Percentiles rank a stretch among this genome's conserved stretches.
phyloP scores from a whole-genome alignment of 2,888 invertebrate genomes.

The Micoletzkya japonica region DNA sequence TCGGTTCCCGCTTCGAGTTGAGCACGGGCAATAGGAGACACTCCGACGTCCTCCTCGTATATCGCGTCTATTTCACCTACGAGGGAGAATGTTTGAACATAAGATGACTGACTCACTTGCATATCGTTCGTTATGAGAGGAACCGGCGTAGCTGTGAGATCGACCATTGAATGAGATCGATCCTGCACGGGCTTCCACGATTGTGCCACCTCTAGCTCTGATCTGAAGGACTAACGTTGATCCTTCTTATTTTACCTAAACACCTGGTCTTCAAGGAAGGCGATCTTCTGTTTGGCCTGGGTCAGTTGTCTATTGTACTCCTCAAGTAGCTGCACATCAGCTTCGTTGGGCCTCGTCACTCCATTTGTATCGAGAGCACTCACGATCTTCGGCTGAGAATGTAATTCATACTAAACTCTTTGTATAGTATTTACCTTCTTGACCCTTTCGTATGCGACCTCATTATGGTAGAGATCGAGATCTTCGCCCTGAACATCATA shows the following conservation, averaged over 20 bases:
- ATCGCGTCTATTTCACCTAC: conserved; percentile 17
- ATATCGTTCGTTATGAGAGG: not conserved
- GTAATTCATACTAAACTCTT: too few relatives aligned
- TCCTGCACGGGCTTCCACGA: not conserved
- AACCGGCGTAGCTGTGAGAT: too few relatives aligned
- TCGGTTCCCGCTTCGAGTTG: conserved; percentile 39
- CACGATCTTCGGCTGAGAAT: conserved; percentile 9
- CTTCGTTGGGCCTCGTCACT: conserved; percentile 11
- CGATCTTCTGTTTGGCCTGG: conserved; percentile 15
- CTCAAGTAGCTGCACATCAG: conserved; percentile 8
- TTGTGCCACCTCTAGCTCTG: not conserved
- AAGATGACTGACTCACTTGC: too few relatives aligned
- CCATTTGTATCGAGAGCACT: not conserved
- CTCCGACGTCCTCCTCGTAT: conserved; percentile 42
- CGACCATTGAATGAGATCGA: not conserved
- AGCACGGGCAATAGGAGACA: conserved; percentile 37
- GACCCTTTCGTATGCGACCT: conserved; percentile 46
- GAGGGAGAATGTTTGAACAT: not conserved
- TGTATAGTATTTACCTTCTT: conserved; percentile 12
- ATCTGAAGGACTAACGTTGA: not conserved
- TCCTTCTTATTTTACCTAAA: not conserved
- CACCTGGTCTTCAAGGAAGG: conserved; percentile 17
- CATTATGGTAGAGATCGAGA: conserved; percentile 52
- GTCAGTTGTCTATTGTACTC: conserved; percentile 3
- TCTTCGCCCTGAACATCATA: conserved; percentile 38